These are phyloP conservation scores for Drosophila grimshawi DNA, from an alignment of 1,140 invertebrate species.

Conservation along the genomic window DNA sequence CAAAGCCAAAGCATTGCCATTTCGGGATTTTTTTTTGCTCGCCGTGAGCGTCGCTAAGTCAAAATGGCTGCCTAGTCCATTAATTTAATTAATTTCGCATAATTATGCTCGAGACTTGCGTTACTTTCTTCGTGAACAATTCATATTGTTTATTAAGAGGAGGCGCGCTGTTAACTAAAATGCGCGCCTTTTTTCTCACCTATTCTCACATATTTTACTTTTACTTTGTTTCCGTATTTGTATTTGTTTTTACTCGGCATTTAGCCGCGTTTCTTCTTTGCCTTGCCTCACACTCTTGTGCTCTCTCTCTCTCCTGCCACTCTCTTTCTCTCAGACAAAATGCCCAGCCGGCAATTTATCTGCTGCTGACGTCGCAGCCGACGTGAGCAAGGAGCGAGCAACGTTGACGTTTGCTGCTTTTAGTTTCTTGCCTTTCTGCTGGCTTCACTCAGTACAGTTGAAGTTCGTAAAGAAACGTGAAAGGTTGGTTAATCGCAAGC, in stretches of 20 bases:
- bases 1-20: slow-evolving; percentile 63
- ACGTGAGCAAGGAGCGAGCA: slow-evolving; percentile 14
- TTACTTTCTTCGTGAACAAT: slow-evolving; percentile 10
- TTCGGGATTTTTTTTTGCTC: slow-evolving; percentile 53
- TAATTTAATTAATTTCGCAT: slow-evolving; percentile 47
- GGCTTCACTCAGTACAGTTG: slow-evolving; percentile 65
- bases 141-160: slow-evolving; percentile 17
- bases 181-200: slow-evolving; percentile 60
- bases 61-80: slow-evolving; percentile 48
- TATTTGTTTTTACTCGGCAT: slow-evolving; percentile 77
- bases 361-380: slow-evolving; percentile 45
- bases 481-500: slow-evolving; percentile 63
- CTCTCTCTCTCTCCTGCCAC: slow-evolving; percentile 6
- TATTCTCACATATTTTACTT: slow-evolving; percentile 57
- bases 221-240: slow-evolving; percentile 50
- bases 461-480: slow-evolving; percentile 50
- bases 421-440: slow-evolving; percentile 52
- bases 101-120: slow-evolving; percentile 16
- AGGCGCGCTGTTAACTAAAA: slow-evolving; percentile 20
- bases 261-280: slow-evolving; percentile 52
- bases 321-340: slow-evolving; percentile 40
- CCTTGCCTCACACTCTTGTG: slow-evolving; percentile 27
- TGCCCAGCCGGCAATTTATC: slow-evolving; percentile 55
- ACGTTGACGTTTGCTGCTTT: slow-evolving; percentile 34
- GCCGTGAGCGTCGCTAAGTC: slow-evolving; percentile 27